A percentile compares a stretch with the other conserved stretches of the same genome.
phyloP scores from a whole-genome alignment of 2,113 vertebrate species.

The Microcebus murinus region DNA sequence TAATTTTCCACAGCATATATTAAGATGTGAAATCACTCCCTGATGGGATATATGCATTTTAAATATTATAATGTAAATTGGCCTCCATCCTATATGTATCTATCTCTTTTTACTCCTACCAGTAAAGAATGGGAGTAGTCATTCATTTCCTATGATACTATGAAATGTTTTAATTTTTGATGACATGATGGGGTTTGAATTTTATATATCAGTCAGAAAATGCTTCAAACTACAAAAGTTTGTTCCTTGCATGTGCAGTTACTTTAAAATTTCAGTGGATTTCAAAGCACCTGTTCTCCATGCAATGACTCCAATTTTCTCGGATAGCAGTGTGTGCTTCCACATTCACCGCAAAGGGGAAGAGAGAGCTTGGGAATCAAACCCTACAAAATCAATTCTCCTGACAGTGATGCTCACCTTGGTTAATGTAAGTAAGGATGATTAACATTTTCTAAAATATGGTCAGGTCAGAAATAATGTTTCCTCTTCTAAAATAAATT shows the following conservation, averaged over 20 bases:
- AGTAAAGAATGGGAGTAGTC: not conserved
- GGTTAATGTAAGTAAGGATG: not conserved
- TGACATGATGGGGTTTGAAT: not conserved
- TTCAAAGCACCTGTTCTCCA: not conserved
- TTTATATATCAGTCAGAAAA: not conserved
- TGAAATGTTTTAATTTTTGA: not conserved
- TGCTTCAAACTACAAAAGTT: not conserved
- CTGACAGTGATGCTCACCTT: not conserved
- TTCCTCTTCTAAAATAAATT: not conserved
- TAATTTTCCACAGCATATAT: not conserved
- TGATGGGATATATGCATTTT: not conserved
- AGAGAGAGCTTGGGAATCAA: not conserved
- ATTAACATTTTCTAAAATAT: not conserved
- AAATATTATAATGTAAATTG: not conserved
- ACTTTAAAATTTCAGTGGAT: too few relatives aligned
- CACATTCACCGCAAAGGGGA: not conserved
- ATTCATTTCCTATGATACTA: not conserved
- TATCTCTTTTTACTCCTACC: not conserved
- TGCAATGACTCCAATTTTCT: too few relatives aligned
- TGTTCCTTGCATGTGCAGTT: not conserved
- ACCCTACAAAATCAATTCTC: not conserved
- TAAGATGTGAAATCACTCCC: not conserved
- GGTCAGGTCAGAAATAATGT: not conserved
- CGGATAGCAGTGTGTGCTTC: not conserved
- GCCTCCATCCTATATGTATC: too few relatives aligned